Percentiles rank a stretch among this genome's conserved stretches.
Evolutionary conservation across 2,888 invertebrate genomes (phyloP).

Genomic region (Chloromyia formosa): DNA sequence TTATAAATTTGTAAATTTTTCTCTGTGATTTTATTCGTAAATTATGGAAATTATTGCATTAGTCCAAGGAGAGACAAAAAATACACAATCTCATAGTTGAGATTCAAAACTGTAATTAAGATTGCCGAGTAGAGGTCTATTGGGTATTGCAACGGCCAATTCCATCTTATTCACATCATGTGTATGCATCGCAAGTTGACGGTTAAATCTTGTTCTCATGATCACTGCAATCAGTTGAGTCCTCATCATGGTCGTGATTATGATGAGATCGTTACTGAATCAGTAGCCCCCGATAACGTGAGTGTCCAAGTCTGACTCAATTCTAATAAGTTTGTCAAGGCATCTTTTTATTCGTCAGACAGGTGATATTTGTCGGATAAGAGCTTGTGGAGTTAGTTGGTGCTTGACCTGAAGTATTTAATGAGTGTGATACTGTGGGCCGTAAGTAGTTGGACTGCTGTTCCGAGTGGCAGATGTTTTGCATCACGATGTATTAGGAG

Average conservation of each 20-base stretch:
- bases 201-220: constrained; percentile 7
- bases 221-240: background rate
- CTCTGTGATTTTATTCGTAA: constrained; percentile 26
- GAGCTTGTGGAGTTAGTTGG: too few relatives aligned
- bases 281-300: background rate
- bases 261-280: constrained; percentile 1
- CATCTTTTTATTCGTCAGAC: constrained; percentile 15
- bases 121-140: background rate
- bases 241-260: constrained; percentile 11
- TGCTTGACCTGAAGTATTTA: too few relatives aligned
- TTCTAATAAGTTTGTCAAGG: constrained; percentile 33
- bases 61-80: constrained; percentile 31
- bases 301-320: background rate
- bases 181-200: background rate
- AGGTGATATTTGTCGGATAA: too few relatives aligned
- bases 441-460: too few relatives aligned
- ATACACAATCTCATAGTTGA: constrained; percentile 22
- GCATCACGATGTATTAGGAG: too few relatives aligned
- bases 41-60: constrained; percentile 39
- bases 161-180: too few relatives aligned
- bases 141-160: background rate
- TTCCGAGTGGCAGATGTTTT: too few relatives aligned
- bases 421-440: too few relatives aligned
- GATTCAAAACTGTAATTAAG: constrained; percentile 35
- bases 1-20: constrained; percentile 42